A percentile compares a stretch with the other conserved stretches of the same genome.
phyloP scores from a whole-genome alignment of 2,113 vertebrate species.

The Ptilorrhoa leucosticta region DNA sequence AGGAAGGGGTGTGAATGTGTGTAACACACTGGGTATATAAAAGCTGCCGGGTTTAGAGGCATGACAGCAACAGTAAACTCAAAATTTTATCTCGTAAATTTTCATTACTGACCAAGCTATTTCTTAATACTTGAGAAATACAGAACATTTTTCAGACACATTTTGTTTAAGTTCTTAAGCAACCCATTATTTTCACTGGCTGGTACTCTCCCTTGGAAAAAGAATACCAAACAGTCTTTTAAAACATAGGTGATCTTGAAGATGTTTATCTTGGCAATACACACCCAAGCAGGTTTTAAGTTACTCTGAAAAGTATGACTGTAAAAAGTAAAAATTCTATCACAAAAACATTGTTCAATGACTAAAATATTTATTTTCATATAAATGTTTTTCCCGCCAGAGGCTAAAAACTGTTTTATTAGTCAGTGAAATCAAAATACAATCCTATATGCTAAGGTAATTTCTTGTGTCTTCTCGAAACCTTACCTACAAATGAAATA shows the following conservation, averaged over 20 bases:
- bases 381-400: background rate
- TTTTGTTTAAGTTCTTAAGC: background rate
- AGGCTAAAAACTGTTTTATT: background rate
- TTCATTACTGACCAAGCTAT: background rate
- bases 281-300: background rate
- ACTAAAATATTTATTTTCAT: background rate
- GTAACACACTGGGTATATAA: background rate
- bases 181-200: background rate
- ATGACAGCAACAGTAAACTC: background rate
- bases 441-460: background rate
- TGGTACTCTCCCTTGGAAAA: background rate
- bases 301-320: background rate
- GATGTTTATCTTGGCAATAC: background rate
- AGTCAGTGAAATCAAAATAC: background rate
- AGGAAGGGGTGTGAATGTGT: background rate
- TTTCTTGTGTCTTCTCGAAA: background rate
- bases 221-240: background rate
- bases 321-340: background rate
- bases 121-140: background rate
- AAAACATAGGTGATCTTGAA: background rate
- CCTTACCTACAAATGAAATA: background rate
- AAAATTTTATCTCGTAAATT: rapidly evolving
- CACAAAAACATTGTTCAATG: background rate
- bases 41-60: background rate
- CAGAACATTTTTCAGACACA: background rate